These are phyloP conservation scores for Ifrita kowaldi DNA, from an alignment of 2,113 vertebrate species.

Conservation along the genomic window DNA sequence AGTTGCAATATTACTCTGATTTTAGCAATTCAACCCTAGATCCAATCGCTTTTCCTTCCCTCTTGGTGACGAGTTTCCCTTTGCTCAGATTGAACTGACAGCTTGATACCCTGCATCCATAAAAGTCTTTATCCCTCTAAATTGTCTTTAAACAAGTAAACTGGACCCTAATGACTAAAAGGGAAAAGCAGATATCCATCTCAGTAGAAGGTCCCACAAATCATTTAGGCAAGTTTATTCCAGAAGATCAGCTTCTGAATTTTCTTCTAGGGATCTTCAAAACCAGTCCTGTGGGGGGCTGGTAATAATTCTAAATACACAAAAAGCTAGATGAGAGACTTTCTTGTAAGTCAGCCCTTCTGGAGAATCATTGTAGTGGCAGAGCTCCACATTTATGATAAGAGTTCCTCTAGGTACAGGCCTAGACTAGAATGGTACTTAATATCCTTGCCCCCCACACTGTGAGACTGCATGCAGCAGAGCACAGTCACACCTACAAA, in stretches of 20 bases:
- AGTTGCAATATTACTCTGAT: neutral
- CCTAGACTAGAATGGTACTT: neutral
- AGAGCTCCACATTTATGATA: neutral
- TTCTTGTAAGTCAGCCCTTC: neutral
- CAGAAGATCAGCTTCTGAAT: neutral
- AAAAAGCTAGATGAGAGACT: neutral
- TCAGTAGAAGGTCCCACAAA: neutral
- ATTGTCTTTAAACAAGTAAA: neutral
- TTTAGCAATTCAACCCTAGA: neutral
- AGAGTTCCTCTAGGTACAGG: neutral
- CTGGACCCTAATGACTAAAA: neutral
- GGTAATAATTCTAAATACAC: neutral
- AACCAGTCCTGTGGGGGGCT: fast-evolving
- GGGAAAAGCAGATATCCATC: neutral
- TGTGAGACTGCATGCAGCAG: neutral
- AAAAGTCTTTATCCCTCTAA: neutral
- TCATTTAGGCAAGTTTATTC: neutral
- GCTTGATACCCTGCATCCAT: neutral
- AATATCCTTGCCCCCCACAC: fast-evolving
- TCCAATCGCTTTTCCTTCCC: neutral
- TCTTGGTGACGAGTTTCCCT: neutral
- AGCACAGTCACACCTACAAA: neutral
- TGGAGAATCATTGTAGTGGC: neutral
- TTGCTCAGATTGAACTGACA: neutral
- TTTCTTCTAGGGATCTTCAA: neutral